Base-by-base conservation (phyloP, 2,113 vertebrate genomes). In the Pao palembangensis region DNA sequence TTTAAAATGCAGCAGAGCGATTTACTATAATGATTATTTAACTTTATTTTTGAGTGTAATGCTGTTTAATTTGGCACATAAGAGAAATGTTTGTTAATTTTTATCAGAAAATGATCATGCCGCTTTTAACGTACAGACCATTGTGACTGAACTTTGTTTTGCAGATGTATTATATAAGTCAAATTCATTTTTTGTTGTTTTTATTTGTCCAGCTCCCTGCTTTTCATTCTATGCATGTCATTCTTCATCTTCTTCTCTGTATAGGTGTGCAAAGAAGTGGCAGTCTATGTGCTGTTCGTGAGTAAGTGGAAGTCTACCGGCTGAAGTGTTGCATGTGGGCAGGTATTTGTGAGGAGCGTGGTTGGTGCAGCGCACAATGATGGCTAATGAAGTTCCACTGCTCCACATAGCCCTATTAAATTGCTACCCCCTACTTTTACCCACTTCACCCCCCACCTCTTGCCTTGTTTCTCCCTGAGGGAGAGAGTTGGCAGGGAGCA, bases 401-500 rank as follows among this genome's bases (percentile, higher is more conserved):
- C 85, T 82, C 85, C 76, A 84, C 78, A 52, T 79, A 82, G 87
- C 75, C 85, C 82, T 76, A 85, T 88, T 88, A 86, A 84, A 85
- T 79, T 10, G 59, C 79, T 88, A 81, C 79, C 86, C 83, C 79
- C 82, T 84, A 81, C 83, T 80, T 82, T 73, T 87, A 80, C 78
- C 78, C 81, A 86, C 84, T 85, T 88, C 85, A 80, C 81, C 84
- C 70, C 78, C 81, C 86, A 78, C 84, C 80, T 82, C 85, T 81
- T 52, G 75, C 75, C 76, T 76, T 83, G 84, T 80, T 84, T 85
- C 81, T 88, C 87, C 88, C 89, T 44, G 79, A 84, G 85, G 89
- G 88, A 89, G 82, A 81, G 83, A 85, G 83, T 86, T 91, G 90
- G 90, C 86, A 90, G 83, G 88, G 90, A 90, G 86, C 73, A 66